Percentiles rank a stretch among this genome's conserved stretches.
phyloP scores from a whole-genome alignment of 2,113 vertebrate genomes.

The Oxygymnocypris stewartii region DNA sequence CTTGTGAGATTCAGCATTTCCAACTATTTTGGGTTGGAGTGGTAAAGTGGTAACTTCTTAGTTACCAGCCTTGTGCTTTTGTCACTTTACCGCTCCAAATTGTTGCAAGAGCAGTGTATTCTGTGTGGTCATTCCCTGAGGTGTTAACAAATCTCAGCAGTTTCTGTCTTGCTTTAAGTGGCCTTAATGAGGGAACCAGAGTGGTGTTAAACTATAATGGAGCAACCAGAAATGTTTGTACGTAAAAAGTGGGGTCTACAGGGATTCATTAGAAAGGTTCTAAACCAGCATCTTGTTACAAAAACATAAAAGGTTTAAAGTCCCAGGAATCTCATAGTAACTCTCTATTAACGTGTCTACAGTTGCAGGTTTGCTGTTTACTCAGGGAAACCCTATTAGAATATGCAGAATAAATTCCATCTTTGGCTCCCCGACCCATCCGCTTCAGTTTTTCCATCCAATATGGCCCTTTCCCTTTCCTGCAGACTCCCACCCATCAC shows the following conservation, averaged over 20 bases:
- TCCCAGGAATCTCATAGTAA: constrained; percentile 52
- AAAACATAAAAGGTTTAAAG: constrained; percentile 61
- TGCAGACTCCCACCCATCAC: constrained; percentile 65
- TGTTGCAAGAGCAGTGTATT: background rate
- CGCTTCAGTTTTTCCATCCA: constrained; percentile 82
- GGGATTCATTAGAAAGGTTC: constrained; percentile 31
- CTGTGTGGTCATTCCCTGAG: background rate
- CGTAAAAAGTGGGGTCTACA: constrained; percentile 29
- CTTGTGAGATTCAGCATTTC: background rate
- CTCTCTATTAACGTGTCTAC: constrained; percentile 65
- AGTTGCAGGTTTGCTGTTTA: constrained; percentile 81
- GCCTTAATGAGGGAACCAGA: constrained; percentile 46
- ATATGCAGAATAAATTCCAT: constrained; percentile 77
- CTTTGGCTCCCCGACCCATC: constrained; percentile 71
- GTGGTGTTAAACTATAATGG: constrained; percentile 31
- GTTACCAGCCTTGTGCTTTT: background rate
- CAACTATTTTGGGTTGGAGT: background rate
- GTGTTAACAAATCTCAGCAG: background rate
- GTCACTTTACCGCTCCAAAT: background rate
- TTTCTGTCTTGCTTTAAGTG: constrained; percentile 11
- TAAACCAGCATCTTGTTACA: constrained; percentile 38
- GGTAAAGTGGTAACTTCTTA: background rate
- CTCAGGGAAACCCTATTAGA: constrained; percentile 81
- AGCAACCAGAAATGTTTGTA: constrained; percentile 31
- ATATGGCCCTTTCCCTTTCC: constrained; percentile 68